phyloP scores from a whole-genome alignment of 2,888 invertebrate species.

The Limnephilus marmoratus region DNA sequence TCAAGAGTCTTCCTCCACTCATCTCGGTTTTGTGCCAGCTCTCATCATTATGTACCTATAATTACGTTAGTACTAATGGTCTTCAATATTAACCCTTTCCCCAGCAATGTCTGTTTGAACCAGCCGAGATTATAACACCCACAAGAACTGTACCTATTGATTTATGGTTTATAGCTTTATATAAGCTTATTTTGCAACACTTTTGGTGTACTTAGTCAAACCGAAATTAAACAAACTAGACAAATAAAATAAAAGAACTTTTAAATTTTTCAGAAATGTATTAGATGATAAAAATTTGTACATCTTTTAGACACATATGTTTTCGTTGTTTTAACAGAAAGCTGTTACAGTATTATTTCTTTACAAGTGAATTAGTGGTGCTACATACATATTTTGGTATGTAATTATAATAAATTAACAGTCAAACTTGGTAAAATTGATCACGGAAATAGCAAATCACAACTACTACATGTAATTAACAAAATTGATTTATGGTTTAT shows the following conservation, averaged over 20 bases:
- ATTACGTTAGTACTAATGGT: no score
- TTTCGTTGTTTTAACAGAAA: not conserved
- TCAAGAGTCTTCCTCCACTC: no score
- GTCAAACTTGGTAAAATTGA: not conserved
- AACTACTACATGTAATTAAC: no score
- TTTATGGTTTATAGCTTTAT: no score
- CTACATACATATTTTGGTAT: not conserved
- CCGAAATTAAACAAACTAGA: not conserved
- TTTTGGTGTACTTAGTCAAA: not conserved
- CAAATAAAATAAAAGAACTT: not conserved
- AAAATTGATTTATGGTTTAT: no score
- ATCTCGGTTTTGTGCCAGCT: no score
- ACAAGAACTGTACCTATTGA: no score
- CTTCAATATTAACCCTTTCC: no score
- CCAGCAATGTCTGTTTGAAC: not conserved
- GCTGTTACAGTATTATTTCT: not conserved
- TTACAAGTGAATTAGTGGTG: not conserved
- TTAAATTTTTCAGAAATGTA: not conserved
- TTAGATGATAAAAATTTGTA: not conserved
- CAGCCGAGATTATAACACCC: no score
- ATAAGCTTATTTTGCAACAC: no score
- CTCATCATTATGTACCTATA: not conserved
- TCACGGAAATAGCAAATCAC: no score
- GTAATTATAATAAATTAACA: not conserved
- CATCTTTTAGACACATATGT: constrained; percentile 1